Percentiles rank a stretch among this genome's conserved stretches.
Conservation (phyloP, 2,797 vertebrate species). For the Sebastes cheni region DNA sequence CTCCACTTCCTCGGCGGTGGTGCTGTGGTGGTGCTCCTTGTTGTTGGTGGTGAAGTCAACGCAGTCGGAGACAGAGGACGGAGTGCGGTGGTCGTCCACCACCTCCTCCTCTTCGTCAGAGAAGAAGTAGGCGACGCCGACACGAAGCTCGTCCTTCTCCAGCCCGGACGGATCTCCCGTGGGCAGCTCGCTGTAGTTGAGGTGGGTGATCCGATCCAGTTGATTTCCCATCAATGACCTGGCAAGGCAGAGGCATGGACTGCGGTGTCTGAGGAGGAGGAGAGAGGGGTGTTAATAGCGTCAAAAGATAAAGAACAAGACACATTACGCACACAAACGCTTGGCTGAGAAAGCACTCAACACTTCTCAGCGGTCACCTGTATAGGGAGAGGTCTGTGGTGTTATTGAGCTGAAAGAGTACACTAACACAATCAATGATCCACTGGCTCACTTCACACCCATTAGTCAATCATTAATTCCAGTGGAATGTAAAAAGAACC, state of each 20-base stretch:
- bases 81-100: constrained; percentile 90
- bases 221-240: constrained; percentile 99
- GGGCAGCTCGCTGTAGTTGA: constrained; percentile 99
- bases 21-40: constrained; percentile 85
- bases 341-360: constrained; percentile 3
- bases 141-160: constrained; percentile 98
- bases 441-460: constrained; percentile 35
- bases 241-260: constrained; percentile 90
- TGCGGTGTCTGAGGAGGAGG: constrained; percentile 81
- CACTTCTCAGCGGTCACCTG: constrained; percentile 29
- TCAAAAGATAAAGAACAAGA: constrained; percentile 13
- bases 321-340: constrained; percentile 1
- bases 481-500: constrained; percentile 11
- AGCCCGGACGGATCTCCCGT: constrained; percentile 99
- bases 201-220: constrained; percentile 99
- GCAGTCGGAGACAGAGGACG: constrained; percentile 83
- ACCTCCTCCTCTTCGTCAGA: constrained; percentile 99
- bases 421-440: constrained; percentile 53
- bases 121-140: constrained; percentile 99
- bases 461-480: constrained; percentile 62
- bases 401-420: constrained; percentile 40
- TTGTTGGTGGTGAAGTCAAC: constrained; percentile 74
- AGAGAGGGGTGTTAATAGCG: neutral
- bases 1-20: constrained; percentile 52
- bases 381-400: neutral